Conservation (phyloP, 2,888 invertebrate genomes). For the Megaustenia siamemsis region DNA sequence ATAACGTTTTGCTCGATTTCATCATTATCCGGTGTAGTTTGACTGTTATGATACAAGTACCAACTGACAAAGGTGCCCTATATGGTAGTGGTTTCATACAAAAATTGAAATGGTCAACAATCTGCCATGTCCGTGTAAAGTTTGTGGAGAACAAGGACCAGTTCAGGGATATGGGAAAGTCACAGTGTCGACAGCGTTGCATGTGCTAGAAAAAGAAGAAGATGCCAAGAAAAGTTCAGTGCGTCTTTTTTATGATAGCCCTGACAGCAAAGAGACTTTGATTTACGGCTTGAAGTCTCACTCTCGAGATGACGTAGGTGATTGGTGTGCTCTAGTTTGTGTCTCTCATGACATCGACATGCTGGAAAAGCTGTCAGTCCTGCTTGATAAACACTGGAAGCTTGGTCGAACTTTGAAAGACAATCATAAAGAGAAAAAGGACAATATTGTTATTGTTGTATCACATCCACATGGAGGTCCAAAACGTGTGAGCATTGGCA, state of each 20-base stretch:
- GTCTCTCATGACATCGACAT: background rate
- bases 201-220: background rate
- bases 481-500: background rate
- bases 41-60: background rate
- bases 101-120: background rate
- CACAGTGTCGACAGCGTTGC: background rate
- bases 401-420: background rate
- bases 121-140: background rate
- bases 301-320: background rate
- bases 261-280: background rate
- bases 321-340: constrained; percentile 13
- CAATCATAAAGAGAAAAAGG: background rate
- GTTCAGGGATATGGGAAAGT: background rate
- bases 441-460: background rate
- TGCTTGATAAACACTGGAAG: background rate
- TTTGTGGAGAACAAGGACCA: background rate
- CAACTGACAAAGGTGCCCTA: background rate
- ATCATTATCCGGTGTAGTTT: background rate
- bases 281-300: background rate
- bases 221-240: background rate
- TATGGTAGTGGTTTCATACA: constrained; percentile 5
- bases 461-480: constrained; percentile 9
- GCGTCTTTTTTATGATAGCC: background rate
- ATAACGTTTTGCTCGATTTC: background rate
- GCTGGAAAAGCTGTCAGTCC: background rate